phyloP scores from a whole-genome alignment of 2,797 vertebrate genomes.

The Hoplostethus atlanticus region DNA sequence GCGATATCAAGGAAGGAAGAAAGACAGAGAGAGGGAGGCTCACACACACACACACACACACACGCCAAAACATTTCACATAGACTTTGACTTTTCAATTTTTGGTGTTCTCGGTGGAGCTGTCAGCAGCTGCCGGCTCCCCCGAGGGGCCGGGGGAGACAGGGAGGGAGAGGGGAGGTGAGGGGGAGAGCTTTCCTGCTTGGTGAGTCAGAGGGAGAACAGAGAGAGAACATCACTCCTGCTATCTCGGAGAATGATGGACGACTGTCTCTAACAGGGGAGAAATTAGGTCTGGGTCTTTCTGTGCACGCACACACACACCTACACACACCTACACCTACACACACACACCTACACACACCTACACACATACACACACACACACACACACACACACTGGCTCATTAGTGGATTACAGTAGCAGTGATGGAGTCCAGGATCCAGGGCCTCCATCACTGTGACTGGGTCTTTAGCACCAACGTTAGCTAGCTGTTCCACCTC shows the following conservation, averaged over 20 bases:
- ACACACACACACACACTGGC: conserved; percentile 14
- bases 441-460: conserved; percentile 27
- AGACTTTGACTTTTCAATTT: conserved; percentile 66
- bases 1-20: conserved; percentile 22
- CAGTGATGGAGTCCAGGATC: conserved; percentile 47
- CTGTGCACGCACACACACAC: conserved; percentile 13
- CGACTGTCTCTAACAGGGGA: conserved; percentile 53
- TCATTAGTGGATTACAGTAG: conserved; percentile 70
- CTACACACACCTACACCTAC: conserved; percentile 17
- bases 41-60: conserved; percentile 45
- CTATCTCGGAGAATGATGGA: conserved; percentile 58
- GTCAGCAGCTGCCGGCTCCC: conserved; percentile 68
- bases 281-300: conserved; percentile 67
- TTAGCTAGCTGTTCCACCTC: conserved; percentile 47
- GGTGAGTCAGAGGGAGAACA: conserved; percentile 57
- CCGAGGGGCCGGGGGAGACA: conserved; percentile 20
- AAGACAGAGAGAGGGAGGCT: conserved; percentile 47
- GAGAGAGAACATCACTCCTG: conserved; percentile 32
- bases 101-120: conserved; percentile 51
- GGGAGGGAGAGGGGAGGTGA: conserved; percentile 59
- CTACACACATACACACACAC: conserved; percentile 9
- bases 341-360: conserved; percentile 8
- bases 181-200: conserved; percentile 58
- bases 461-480: conserved; percentile 26
- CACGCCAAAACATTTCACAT: conserved; percentile 62